Conservation (phyloP, 2,888 invertebrate genomes). For the Mythimna lalbum region DNA sequence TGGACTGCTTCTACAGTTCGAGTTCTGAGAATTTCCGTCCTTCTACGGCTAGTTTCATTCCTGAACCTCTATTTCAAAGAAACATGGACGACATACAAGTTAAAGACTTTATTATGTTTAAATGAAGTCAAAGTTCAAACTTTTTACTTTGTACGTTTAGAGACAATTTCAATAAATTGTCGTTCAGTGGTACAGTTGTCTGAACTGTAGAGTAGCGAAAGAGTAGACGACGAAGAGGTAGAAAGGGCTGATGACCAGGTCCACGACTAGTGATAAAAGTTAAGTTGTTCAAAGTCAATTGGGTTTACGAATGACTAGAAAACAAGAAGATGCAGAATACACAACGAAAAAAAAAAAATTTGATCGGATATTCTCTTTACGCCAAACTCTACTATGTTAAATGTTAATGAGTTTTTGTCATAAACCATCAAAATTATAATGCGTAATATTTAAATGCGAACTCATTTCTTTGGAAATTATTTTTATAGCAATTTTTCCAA, state of each 20-base stretch:
- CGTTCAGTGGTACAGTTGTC: slow-evolving; percentile 10
- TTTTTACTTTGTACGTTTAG: background rate
- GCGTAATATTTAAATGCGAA: too few species aligned
- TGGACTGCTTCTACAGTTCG: background rate
- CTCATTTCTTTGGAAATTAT: too few species aligned
- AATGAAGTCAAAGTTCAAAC: background rate
- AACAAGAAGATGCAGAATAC: background rate
- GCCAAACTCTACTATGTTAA: too few species aligned
- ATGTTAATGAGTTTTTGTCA: too few species aligned
- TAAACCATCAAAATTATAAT: too few species aligned
- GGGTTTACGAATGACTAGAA: too few species aligned
- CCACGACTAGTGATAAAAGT: background rate
- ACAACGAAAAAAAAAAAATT: background rate
- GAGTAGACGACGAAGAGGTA: background rate
- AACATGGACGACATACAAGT: too few species aligned
- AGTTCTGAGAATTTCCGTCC: too few species aligned
- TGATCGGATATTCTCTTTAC: too few species aligned
- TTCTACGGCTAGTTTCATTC: background rate
- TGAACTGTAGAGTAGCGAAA: slow-evolving; percentile 4
- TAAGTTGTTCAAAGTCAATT: too few species aligned
- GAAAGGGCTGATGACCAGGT: background rate
- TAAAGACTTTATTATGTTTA: background rate
- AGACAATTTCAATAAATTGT: background rate
- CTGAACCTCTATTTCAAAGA: too few species aligned
- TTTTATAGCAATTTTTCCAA: too few species aligned